Evolutionary conservation across 2,797 vertebrate species (phyloP).

Genomic region (Gadopsis marmoratus): DNA sequence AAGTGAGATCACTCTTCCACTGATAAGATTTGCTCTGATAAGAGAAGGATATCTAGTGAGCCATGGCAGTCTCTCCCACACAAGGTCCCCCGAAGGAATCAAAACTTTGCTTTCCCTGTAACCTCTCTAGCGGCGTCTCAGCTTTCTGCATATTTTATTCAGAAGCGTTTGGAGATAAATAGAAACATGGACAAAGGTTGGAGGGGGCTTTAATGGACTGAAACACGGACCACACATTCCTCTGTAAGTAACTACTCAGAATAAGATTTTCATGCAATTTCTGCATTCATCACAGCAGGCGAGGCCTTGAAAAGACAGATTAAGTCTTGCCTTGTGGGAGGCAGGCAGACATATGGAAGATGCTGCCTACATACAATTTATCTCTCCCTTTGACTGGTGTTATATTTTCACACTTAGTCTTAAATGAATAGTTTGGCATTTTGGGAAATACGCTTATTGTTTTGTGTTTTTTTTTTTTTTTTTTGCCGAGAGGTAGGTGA

Average conservation of each 20-base stretch:
- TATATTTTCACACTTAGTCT: constrained; percentile 21
- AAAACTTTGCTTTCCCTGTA: constrained; percentile 30
- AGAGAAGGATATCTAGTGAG: constrained; percentile 44
- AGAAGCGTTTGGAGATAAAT: constrained; percentile 29
- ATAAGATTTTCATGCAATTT: constrained; percentile 48
- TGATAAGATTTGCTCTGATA: constrained; percentile 64
- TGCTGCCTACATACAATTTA: constrained; percentile 28
- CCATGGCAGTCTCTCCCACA: constrained; percentile 34
- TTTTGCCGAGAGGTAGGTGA: background rate
- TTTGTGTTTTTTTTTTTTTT: background rate
- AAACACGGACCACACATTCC: constrained; percentile 49
- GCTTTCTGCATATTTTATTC: constrained; percentile 58
- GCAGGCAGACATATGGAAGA: constrained; percentile 44
- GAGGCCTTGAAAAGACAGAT: constrained; percentile 69
- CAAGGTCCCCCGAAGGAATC: constrained; percentile 41
- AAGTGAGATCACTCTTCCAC: constrained; percentile 38
- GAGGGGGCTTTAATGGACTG: constrained; percentile 20
- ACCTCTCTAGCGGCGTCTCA: constrained; percentile 31
- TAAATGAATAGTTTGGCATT: constrained; percentile 2
- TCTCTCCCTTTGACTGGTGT: constrained; percentile 19
- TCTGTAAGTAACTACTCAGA: constrained; percentile 48
- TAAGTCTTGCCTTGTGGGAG: constrained; percentile 43
- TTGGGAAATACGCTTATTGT: background rate
- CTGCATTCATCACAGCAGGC: constrained; percentile 53
- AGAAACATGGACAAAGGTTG: constrained; percentile 2